phyloP scores from a whole-genome alignment of 2,113 vertebrate species.

The Eptatretus burgeri region DNA sequence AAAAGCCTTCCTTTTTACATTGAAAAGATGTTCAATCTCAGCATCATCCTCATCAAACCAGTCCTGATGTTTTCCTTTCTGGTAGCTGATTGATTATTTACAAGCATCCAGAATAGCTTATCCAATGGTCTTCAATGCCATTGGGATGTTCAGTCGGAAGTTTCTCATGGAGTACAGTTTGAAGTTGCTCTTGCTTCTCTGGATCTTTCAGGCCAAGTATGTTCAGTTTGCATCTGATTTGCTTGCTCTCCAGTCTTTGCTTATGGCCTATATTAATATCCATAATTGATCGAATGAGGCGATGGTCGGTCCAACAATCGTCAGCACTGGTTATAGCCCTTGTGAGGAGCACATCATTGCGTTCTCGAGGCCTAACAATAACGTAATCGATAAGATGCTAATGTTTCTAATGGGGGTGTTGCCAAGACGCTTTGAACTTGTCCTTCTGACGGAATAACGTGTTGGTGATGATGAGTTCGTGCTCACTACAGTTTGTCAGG shows the following conservation, averaged over 20 bases:
- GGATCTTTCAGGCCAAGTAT: neutral
- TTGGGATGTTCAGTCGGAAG: neutral
- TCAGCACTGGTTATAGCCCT: neutral
- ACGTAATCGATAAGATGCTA: neutral
- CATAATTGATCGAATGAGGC: conserved; percentile 1
- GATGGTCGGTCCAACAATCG: neutral
- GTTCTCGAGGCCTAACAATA: neutral
- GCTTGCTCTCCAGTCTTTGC: neutral
- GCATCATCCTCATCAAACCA: neutral
- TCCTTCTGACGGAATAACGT: too few species aligned
- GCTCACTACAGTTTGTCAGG: too few species aligned
- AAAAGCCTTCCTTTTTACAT: neutral
- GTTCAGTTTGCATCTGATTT: neutral
- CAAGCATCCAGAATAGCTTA: neutral
- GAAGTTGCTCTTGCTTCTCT: neutral
- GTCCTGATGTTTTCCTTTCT: neutral
- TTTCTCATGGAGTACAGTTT: neutral
- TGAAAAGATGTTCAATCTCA: neutral
- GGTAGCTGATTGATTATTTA: neutral
- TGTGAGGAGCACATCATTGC: conserved; percentile 2
- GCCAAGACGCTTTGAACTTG: too few species aligned
- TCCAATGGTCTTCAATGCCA: neutral
- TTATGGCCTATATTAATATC: neutral
- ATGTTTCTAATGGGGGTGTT: conserved; percentile 8
- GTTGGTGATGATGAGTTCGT: too few species aligned